A percentile compares a stretch with the other conserved stretches of the same genome.
phyloP scores from a whole-genome alignment of 2,797 vertebrate species.

The Cuculus canorus region DNA sequence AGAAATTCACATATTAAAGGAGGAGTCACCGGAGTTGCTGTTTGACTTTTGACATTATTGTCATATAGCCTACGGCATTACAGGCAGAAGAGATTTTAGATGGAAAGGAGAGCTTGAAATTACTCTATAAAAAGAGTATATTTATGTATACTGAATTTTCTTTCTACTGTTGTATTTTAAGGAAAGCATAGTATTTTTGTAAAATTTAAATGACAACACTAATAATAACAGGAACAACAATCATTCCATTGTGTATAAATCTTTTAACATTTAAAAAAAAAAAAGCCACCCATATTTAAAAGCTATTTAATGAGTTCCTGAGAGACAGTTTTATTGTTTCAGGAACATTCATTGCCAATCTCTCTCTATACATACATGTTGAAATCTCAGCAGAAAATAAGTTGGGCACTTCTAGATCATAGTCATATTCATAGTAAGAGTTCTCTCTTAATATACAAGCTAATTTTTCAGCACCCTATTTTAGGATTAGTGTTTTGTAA shows the following conservation, averaged over 20 bases:
- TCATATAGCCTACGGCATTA: background rate
- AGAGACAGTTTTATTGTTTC: background rate
- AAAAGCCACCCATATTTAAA: background rate
- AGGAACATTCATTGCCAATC: background rate
- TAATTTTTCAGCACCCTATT: background rate
- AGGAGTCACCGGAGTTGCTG: constrained; percentile 1
- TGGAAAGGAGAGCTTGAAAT: background rate
- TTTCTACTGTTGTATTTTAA: background rate
- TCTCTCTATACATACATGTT: background rate
- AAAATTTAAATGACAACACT: background rate
- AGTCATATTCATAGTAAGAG: background rate
- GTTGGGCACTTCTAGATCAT: background rate
- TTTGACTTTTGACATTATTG: constrained; percentile 35
- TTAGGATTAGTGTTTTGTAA: background rate
- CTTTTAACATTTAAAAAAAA: background rate
- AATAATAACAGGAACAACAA: background rate
- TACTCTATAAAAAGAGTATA: background rate
- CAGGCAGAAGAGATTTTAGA: background rate
- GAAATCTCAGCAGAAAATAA: background rate
- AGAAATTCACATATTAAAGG: background rate
- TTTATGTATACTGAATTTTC: background rate
- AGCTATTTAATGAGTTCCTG: background rate
- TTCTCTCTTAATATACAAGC: background rate
- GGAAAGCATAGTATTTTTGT: background rate
- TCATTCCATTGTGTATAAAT: accelerated